Evolutionary conservation across 1,140 invertebrate genomes (phyloP), one percentile per base, ranked within the genome.

Genomic region (Rhyacophila brunnea): DNA sequence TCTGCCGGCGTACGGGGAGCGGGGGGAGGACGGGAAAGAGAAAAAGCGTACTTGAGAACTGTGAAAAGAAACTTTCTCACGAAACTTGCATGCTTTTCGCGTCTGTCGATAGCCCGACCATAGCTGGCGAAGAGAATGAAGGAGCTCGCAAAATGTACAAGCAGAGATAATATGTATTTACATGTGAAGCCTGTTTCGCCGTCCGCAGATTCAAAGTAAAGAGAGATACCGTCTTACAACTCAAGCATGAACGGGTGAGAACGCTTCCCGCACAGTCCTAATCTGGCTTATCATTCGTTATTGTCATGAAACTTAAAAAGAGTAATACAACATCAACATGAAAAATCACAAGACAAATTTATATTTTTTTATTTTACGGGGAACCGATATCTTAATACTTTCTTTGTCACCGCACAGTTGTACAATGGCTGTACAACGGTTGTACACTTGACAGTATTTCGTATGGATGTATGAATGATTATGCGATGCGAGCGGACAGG

Each of bases 41-140:
- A 85, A 85, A 83, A 82, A 83, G 80, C 83, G 81, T 81, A 80
- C 81, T 74, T 85, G 82, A 86, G 84, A 86, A 85, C 83, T 80
- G 83, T 85, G 85, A 86, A 85, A 86, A 83, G 83, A 86, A 83
- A 83, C 82, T 84, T 85, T 84, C 82, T 86, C 83, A 85, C 82
- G 82, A 83, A 81, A 81, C 81, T 82, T 84, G 82, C 85, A 87
- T 87, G 85, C 85, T 86, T 82, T 83, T 79, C 77, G 77, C 62
- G 58, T 60, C 53, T 58, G 49, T 58, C 54, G 54, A 61, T 65
- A 65, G 60, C 61, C 60, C 55, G 58, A 66, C 64, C 64, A 60
- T 67, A 62, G 65, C 63, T 63, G 58, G 62, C 58, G 62, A 62
- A 68, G 60, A 65, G 49, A 56, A 62, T 65, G 57, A 62, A 65